Conservation (phyloP, 2,888 invertebrate species). For the Macrostomum cliftonense region DNA sequence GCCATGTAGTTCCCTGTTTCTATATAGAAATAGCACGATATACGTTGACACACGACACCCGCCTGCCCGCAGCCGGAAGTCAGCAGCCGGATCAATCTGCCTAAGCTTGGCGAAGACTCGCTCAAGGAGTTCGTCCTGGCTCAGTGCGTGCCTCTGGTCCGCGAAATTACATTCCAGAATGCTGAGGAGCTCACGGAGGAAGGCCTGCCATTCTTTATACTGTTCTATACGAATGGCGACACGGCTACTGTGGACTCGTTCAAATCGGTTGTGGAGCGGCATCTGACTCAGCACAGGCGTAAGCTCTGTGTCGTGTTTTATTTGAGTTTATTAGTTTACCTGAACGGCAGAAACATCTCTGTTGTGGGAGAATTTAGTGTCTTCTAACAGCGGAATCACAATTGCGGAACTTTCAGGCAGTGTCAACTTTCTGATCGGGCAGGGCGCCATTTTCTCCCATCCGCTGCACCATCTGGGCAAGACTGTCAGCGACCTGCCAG, state of each 20-base stretch:
- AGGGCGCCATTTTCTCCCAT: slow-evolving; percentile 86
- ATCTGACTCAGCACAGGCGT: not conserved
- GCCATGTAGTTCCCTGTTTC: too few relatives aligned
- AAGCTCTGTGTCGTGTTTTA: too few relatives aligned
- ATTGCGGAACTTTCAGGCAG: slow-evolving; percentile 49
- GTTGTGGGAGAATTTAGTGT: too few relatives aligned
- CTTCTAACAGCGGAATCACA: too few relatives aligned
- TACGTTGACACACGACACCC: too few relatives aligned
- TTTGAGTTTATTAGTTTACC: too few relatives aligned
- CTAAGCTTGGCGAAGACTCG: not conserved
- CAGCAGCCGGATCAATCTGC: not conserved
- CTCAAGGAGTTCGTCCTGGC: not conserved
- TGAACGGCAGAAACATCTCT: too few relatives aligned
- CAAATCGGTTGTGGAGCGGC: slow-evolving; percentile 46
- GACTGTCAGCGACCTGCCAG: slow-evolving; percentile 63
- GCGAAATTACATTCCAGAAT: slow-evolving; percentile 98
- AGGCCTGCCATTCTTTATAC: slow-evolving; percentile 85
- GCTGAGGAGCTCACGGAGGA: slow-evolving; percentile 96
- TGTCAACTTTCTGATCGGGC: slow-evolving; percentile 85
- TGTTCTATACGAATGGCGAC: slow-evolving; percentile 69
- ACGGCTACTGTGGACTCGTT: slow-evolving; percentile 67
- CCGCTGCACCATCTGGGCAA: slow-evolving; percentile 93
- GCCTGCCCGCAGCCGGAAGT: not conserved
- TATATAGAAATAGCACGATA: too few relatives aligned
- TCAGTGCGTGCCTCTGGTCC: slow-evolving; percentile 81